These are phyloP conservation scores for Paradoxurus hermaphroditus DNA, from an alignment of 2,113 vertebrate species.

Conservation along the genomic window DNA sequence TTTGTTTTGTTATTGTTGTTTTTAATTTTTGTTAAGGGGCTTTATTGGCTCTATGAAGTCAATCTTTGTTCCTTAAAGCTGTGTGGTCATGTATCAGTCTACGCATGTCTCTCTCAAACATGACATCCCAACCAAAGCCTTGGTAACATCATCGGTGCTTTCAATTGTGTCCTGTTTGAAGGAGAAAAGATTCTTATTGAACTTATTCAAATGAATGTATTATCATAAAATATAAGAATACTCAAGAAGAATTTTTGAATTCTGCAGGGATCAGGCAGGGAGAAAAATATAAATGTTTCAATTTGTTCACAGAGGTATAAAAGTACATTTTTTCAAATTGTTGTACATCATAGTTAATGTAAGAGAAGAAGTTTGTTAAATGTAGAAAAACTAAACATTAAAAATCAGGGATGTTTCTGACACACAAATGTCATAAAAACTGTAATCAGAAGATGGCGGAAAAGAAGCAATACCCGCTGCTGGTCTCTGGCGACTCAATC, in stretches of 20 bases:
- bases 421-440: background rate
- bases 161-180: background rate
- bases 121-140: background rate
- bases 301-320: background rate
- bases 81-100: background rate
- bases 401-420: background rate
- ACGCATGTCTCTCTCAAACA: background rate
- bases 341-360: background rate
- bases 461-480: too few species aligned
- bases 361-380: background rate
- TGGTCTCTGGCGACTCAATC: too few species aligned
- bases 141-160: background rate
- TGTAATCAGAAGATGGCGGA: too few species aligned
- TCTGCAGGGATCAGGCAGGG: background rate
- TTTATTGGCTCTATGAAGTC: background rate
- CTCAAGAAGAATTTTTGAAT: background rate
- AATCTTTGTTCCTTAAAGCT: background rate
- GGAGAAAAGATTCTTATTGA: background rate
- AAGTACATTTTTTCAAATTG: background rate
- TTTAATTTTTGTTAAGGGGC: background rate
- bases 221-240: background rate
- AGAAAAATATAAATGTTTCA: background rate
- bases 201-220: background rate
- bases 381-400: background rate
- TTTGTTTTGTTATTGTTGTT: too few species aligned